phyloP scores from a whole-genome alignment of 2,797 vertebrate genomes.

The Gymnocypris eckloni region DNA sequence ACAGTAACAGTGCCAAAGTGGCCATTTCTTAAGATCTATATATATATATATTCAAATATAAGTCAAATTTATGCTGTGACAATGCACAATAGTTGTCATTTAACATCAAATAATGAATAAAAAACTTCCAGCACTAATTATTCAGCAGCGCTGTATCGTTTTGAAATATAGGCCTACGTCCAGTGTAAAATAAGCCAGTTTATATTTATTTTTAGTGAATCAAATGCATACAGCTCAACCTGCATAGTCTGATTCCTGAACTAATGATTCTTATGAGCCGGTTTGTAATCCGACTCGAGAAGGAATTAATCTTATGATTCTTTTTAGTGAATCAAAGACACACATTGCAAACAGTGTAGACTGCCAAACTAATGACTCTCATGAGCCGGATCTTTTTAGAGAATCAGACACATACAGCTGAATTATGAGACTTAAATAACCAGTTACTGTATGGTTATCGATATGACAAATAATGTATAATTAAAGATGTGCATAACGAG shows the following conservation, averaged over 20 bases:
- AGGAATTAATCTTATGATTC: neutral
- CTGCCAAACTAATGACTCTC: neutral
- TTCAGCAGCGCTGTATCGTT: neutral
- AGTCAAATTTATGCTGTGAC: neutral
- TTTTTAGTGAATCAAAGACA: neutral
- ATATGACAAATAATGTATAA: neutral
- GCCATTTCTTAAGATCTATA: neutral
- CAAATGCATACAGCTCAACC: too few species aligned
- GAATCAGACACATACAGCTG: neutral
- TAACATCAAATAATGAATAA: neutral
- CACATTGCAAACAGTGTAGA: neutral
- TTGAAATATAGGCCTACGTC: neutral
- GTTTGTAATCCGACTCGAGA: neutral
- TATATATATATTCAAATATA: neutral
- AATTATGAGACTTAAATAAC: neutral
- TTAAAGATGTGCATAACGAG: neutral
- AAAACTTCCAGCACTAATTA: neutral
- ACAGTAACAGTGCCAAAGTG: neutral
- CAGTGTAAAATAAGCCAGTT: neutral
- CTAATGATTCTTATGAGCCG: neutral
- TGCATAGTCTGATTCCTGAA: too few species aligned
- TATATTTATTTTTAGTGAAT: neutral
- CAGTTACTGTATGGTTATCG: neutral
- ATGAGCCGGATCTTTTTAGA: neutral
- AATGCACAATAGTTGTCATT: neutral